phyloP scores from a whole-genome alignment of 2,888 invertebrate genomes.

The Pardosa pseudoannulata region DNA sequence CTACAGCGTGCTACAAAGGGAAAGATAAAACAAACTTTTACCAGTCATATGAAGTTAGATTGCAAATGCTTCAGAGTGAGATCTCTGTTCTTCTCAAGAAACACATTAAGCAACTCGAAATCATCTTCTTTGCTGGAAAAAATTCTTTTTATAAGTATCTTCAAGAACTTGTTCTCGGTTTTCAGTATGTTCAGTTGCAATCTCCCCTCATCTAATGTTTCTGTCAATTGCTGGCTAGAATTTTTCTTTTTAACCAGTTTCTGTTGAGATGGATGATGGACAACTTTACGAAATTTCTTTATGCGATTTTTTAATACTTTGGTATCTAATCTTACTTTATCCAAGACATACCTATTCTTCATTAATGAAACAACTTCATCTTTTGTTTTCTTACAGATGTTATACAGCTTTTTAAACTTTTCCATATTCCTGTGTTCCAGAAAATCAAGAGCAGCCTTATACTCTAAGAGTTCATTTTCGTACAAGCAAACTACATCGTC shows the following conservation, averaged over 20 bases:
- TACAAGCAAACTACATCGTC: neutral
- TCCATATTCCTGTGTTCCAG: neutral
- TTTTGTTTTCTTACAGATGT: neutral
- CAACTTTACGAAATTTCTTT: neutral
- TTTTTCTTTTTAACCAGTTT: neutral
- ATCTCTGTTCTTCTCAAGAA: neutral
- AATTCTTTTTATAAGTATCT: neutral
- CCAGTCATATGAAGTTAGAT: too few relatives aligned
- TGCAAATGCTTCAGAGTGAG: neutral
- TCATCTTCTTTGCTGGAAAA: slow-evolving; percentile 2
- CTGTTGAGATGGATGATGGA: neutral
- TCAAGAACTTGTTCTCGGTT: slow-evolving; percentile 17
- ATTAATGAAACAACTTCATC: neutral
- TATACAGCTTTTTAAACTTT: neutral
- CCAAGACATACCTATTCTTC: neutral
- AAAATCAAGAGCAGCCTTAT: neutral
- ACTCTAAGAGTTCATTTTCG: neutral
- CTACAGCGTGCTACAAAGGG: too few relatives aligned
- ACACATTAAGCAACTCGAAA: neutral
- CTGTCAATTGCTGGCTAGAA: neutral
- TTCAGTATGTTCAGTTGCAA: neutral
- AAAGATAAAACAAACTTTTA: too few relatives aligned
- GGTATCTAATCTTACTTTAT: neutral
- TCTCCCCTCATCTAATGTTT: neutral
- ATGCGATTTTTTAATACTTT: slow-evolving; percentile 14